These are phyloP conservation scores for Ophion costatus DNA, from an alignment of 2,888 invertebrate genomes.

Conservation along the genomic window DNA sequence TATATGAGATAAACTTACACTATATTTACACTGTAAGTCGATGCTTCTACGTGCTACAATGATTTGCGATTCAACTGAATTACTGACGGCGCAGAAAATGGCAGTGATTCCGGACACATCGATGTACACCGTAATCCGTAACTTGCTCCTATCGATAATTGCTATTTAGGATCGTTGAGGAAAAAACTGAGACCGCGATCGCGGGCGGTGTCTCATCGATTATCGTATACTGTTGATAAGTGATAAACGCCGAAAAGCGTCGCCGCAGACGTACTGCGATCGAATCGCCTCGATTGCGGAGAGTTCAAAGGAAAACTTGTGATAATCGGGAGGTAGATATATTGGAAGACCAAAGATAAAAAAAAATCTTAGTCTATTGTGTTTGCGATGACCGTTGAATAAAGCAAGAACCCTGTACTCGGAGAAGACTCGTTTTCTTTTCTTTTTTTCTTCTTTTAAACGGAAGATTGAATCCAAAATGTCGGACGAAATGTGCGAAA, in stretches of 20 bases:
- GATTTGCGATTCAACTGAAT: conserved; percentile 47
- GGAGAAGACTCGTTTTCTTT: neutral
- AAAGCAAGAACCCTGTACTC: neutral
- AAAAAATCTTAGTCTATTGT: conserved; percentile 34
- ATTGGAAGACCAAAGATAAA: conserved; percentile 55
- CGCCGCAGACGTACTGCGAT: neutral
- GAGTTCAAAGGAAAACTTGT: neutral
- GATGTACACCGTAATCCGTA: conserved; percentile 45
- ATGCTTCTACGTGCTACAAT: conserved; percentile 47
- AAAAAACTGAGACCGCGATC: neutral
- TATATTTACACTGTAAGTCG: conserved; percentile 64
- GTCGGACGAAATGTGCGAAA: no score
- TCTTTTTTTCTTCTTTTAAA: neutral
- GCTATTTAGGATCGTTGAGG: conserved; percentile 6
- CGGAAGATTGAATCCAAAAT: neutral
- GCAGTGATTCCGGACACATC: conserved; percentile 56
- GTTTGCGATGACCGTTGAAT: conserved; percentile 4
- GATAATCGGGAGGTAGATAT: conserved; percentile 44
- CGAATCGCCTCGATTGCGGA: neutral
- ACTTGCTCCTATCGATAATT: conserved; percentile 28
- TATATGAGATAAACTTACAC: conserved; percentile 55
- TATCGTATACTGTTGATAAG: neutral
- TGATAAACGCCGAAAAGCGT: neutral
- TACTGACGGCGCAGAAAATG: conserved; percentile 50
- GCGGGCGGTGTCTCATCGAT: neutral